phyloP scores from a whole-genome alignment of 1,140 invertebrate species.

The Brachionus calyciflorus region DNA sequence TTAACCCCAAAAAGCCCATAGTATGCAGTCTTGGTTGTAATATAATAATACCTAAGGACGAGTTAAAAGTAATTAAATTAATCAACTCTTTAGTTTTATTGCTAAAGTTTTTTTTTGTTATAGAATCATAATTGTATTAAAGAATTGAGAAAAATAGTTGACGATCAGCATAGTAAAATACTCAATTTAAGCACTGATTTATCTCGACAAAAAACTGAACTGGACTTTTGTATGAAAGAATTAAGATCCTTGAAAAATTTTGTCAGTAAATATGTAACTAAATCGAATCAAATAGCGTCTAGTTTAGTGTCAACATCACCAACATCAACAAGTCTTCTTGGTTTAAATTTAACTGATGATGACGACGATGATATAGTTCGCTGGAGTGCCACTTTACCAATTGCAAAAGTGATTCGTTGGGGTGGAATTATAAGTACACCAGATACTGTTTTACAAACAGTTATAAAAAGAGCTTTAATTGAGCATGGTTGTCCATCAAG shows the following conservation, averaged over 20 bases:
- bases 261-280: conserved; percentile 74
- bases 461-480: conserved; percentile 80
- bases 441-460: conserved; percentile 77
- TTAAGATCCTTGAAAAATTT: conserved; percentile 68
- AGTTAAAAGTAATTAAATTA: conserved; percentile 68
- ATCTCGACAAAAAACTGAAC: conserved; percentile 80
- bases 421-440: conserved; percentile 96
- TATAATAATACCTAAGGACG: conserved; percentile 87
- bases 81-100: background rate
- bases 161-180: conserved; percentile 71
- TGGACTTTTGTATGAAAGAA: conserved; percentile 87
- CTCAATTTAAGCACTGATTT: conserved; percentile 68
- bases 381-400: conserved; percentile 78
- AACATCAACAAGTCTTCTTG: conserved; percentile 12
- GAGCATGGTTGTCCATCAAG: conserved; percentile 87
- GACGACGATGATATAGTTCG: conserved; percentile 55
- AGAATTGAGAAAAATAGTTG: conserved; percentile 77
- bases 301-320: background rate
- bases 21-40: conserved; percentile 88
- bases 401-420: conserved; percentile 86
- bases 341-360: background rate
- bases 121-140: conserved; percentile 85
- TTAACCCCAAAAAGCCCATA: conserved; percentile 87
- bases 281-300: background rate
- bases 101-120: background rate